A percentile compares a stretch with the other conserved stretches of the same genome.
phyloP scores from a whole-genome alignment of 2,113 vertebrate genomes.

The Tragelaphus strepsiceros region DNA sequence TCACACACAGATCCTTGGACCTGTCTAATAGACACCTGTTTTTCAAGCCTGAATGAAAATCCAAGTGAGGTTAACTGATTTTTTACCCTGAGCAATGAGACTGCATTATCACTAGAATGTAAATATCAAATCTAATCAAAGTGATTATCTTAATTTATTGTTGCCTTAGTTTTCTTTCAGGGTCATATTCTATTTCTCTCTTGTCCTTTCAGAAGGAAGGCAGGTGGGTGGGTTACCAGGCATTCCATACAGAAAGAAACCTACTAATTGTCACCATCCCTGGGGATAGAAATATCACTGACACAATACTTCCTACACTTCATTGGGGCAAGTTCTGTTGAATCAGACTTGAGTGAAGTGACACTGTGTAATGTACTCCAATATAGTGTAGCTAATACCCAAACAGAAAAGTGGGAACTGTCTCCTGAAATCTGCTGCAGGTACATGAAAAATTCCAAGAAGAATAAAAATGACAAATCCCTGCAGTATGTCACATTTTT shows the following conservation, averaged over 20 bases:
- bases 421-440: neutral
- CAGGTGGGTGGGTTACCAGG: neutral
- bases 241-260: constrained; percentile 38
- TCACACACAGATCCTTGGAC: neutral
- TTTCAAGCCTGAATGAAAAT: constrained; percentile 27
- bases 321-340: neutral
- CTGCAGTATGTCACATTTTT: neutral
- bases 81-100: neutral
- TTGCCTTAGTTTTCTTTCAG: constrained; percentile 18
- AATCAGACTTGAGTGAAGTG: neutral
- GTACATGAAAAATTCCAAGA: constrained; percentile 6
- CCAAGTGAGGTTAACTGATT: neutral
- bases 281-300: neutral
- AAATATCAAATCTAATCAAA: constrained; percentile 45
- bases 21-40: neutral
- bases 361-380: neutral
- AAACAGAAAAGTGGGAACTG: constrained; percentile 13
- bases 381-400: neutral
- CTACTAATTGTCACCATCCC: constrained; percentile 3
- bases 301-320: neutral
- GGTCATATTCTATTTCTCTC: constrained; percentile 21
- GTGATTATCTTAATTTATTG: constrained; percentile 45
- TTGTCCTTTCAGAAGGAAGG: neutral
- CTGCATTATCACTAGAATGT: constrained; percentile 19
- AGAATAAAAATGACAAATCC: constrained; percentile 51